A percentile compares a stretch with the other conserved stretches of the same genome.
These are phyloP conservation scores for Microctenopoma steveboyesi DNA, from an alignment of 2,797 vertebrate genomes.

Conservation along the genomic window DNA sequence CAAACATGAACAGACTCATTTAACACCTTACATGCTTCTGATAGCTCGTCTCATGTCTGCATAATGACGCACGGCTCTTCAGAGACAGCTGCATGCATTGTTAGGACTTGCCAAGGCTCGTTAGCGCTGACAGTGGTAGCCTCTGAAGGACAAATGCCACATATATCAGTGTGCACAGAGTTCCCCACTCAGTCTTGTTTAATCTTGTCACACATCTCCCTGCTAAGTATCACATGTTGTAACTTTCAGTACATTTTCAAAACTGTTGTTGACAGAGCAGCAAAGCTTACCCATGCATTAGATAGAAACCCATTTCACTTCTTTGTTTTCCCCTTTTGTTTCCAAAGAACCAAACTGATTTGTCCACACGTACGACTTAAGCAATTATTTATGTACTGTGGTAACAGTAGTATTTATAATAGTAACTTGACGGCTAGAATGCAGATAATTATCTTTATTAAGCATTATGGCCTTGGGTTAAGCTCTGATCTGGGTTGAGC, in stretches of 20 bases:
- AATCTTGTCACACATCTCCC: slow-evolving; percentile 79
- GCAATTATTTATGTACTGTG: slow-evolving; percentile 20
- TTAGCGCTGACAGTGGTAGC: slow-evolving; percentile 85
- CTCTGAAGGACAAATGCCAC: slow-evolving; percentile 86
- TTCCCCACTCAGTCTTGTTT: slow-evolving; percentile 58
- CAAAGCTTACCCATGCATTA: slow-evolving; percentile 47
- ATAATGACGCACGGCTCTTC: slow-evolving; percentile 80
- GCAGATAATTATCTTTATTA: slow-evolving; percentile 76
- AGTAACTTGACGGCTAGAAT: slow-evolving; percentile 48
- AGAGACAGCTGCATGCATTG: slow-evolving; percentile 84
- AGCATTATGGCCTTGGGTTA: slow-evolving; percentile 75
- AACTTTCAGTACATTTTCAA: slow-evolving; percentile 78
- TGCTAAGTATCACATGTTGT: slow-evolving; percentile 76
- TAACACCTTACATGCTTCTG: slow-evolving; percentile 69
- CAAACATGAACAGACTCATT: slow-evolving; percentile 76
- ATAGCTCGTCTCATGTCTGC: slow-evolving; percentile 73
- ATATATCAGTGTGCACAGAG: slow-evolving; percentile 72
- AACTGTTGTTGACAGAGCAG: slow-evolving; percentile 68
- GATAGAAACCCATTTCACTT: slow-evolving; percentile 22
- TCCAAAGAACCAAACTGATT: slow-evolving; percentile 38
- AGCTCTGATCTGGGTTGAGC: slow-evolving; percentile 73
- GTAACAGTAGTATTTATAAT: slow-evolving; percentile 55
- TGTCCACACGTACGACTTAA: slow-evolving; percentile 30
- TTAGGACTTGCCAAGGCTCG: slow-evolving; percentile 85
- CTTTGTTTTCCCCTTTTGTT: slow-evolving; percentile 58